Evolutionary conservation across 2,888 invertebrate species (phyloP).

Genomic region (Nycteola revayana): DNA sequence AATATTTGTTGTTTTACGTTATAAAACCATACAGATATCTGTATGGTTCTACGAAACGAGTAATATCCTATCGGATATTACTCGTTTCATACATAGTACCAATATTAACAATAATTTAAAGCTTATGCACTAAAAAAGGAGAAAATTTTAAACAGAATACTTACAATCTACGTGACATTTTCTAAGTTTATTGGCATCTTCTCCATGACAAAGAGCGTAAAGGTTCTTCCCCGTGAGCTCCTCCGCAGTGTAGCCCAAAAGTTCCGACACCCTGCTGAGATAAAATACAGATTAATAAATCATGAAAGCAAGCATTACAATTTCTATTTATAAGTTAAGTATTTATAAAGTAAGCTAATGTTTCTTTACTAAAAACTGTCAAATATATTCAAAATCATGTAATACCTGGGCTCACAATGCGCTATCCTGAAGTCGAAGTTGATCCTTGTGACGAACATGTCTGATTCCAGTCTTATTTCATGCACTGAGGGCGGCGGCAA

Average conservation of each 20-base stretch:
- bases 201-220: constrained; percentile 97
- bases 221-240: constrained; percentile 96
- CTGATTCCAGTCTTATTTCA: constrained; percentile 96
- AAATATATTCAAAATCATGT: constrained; percentile 3
- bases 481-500: constrained; percentile 98
- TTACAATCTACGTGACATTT: constrained; percentile 98
- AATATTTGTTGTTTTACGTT: too few species aligned
- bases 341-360: too few species aligned
- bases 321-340: too few species aligned
- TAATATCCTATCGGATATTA: too few species aligned
- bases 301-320: too few species aligned
- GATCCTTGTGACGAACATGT: constrained; percentile 98
- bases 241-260: constrained; percentile 96
- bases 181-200: constrained; percentile 95
- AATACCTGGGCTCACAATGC: constrained; percentile 96
- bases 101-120: too few species aligned
- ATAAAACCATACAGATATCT: too few species aligned
- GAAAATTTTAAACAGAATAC: constrained; percentile 77
- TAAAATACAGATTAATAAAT: constrained; percentile 5
- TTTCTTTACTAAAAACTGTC: too few species aligned
- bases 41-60: too few species aligned
- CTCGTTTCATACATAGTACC: too few species aligned
- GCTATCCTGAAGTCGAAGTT: constrained; percentile 98
- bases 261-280: constrained; percentile 91
- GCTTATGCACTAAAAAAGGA: too few species aligned